Percentiles rank a stretch among this genome's conserved stretches.
Conservation (phyloP, 64 coral and sea anemone genomes). For the Actinia equina region DNA sequence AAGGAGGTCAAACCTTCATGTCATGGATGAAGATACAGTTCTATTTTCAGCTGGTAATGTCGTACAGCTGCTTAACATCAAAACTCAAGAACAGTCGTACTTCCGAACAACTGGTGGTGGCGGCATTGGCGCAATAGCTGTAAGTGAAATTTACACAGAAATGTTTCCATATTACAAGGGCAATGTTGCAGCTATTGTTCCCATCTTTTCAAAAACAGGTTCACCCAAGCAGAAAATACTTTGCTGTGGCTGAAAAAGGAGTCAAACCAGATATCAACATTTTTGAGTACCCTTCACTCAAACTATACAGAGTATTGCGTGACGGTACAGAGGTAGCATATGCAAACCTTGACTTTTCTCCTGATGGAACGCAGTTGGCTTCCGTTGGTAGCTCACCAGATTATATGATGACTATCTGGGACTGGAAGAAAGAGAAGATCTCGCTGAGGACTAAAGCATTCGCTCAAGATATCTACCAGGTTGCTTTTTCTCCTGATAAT, state of each 20-base stretch:
- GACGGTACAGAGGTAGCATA: slow-evolving; percentile 96
- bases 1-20: slow-evolving; percentile 93
- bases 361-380: slow-evolving; percentile 84
- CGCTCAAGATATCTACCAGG: slow-evolving; percentile 90
- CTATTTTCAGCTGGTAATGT: slow-evolving; percentile 93
- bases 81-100: slow-evolving; percentile 88
- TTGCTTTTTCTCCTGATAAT: slow-evolving; percentile 95
- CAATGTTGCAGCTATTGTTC: too few relatives aligned
- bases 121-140: slow-evolving; percentile 93
- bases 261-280: slow-evolving; percentile 88
- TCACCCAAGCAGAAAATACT: slow-evolving; percentile 92
- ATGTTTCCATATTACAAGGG: too few relatives aligned
- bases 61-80: slow-evolving; percentile 76
- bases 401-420: slow-evolving; percentile 97
- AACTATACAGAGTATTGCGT: slow-evolving; percentile 76
- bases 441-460: slow-evolving; percentile 90
- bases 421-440: slow-evolving; percentile 95
- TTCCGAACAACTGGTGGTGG: slow-evolving; percentile 83
- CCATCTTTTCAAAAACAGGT: slow-evolving; percentile 40
- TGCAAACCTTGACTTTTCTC: slow-evolving; percentile 90
- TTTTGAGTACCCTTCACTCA: slow-evolving; percentile 94
- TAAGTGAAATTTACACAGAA: slow-evolving; percentile 44
- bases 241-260: slow-evolving; percentile 99
- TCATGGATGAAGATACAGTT: slow-evolving; percentile 81
- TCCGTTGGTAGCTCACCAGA: slow-evolving; percentile 95